A percentile compares a stretch with the other conserved stretches of the same genome.
These are phyloP conservation scores for Rachycentron canadum DNA, from an alignment of 2,797 vertebrate species.

Conservation along the genomic window DNA sequence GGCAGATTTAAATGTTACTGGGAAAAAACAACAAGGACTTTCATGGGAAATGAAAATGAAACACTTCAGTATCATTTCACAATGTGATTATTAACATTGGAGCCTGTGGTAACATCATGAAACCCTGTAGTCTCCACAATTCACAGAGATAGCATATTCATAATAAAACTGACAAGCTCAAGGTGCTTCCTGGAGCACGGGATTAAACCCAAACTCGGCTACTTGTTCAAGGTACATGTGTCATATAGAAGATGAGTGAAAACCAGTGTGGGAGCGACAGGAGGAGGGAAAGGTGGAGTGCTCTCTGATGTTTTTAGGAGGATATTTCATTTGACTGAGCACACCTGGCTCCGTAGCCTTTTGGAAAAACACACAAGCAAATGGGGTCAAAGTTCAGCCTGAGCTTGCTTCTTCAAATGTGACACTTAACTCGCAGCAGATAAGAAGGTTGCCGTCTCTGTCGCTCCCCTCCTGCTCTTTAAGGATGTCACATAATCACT, in stretches of 20 bases:
- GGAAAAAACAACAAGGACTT: background rate
- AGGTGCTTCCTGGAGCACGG: conserved; percentile 3
- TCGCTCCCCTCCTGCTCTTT: conserved; percentile 49
- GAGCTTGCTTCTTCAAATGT: conserved; percentile 61
- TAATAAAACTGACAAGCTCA: conserved; percentile 1
- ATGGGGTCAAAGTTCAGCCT: conserved; percentile 75
- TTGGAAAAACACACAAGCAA: conserved; percentile 78
- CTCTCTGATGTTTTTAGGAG: conserved; percentile 66
- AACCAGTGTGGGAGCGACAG: conserved; percentile 18
- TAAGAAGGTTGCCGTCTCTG: conserved; percentile 63
- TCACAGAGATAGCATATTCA: background rate
- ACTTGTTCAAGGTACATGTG: conserved; percentile 52
- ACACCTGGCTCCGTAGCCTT: conserved; percentile 78
- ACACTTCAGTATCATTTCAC: background rate
- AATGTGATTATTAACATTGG: background rate
- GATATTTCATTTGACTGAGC: conserved; percentile 76
- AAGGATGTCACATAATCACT: conserved; percentile 50
- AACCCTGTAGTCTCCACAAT: background rate
- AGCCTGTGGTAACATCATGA: background rate
- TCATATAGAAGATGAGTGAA: conserved; percentile 13
- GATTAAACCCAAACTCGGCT: conserved; percentile 20
- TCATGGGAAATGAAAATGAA: conserved; percentile 8
- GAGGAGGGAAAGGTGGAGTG: conserved; percentile 35
- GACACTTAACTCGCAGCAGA: conserved; percentile 70
- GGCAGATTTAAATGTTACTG: background rate